Conservation (phyloP, 2,888 invertebrate species). For the Epinotia demarniana region DNA sequence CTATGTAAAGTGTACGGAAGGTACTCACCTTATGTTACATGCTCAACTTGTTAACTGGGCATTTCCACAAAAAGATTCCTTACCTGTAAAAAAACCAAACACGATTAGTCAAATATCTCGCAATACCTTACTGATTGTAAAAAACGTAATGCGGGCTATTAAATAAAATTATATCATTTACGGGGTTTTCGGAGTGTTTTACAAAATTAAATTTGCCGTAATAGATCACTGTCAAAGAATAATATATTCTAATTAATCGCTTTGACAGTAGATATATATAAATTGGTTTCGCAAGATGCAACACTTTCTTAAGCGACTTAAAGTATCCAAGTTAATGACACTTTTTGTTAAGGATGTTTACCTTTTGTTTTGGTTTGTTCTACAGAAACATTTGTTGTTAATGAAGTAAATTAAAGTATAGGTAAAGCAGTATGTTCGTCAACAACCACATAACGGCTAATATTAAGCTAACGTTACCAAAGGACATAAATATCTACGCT, state of each 20-base stretch:
- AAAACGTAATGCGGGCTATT: constrained; percentile 38
- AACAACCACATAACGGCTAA: too few species aligned
- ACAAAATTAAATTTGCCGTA: background rate
- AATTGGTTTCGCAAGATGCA: constrained; percentile 1
- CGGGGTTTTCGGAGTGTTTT: constrained; percentile 9
- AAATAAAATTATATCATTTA: constrained; percentile 51
- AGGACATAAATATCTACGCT: too few species aligned
- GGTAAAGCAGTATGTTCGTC: too few species aligned
- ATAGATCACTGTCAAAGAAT: background rate
- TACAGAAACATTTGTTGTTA: background rate
- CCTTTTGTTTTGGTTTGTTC: background rate
- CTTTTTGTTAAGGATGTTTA: background rate
- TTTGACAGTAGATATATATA: background rate
- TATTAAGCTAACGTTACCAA: too few species aligned
- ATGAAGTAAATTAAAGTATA: too few species aligned
- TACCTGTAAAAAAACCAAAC: constrained; percentile 74
- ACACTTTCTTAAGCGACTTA: background rate
- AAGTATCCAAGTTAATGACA: constrained; percentile 8
- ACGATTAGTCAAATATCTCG: constrained; percentile 15
- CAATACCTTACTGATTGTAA: constrained; percentile 19
- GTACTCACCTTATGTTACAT: constrained; percentile 73
- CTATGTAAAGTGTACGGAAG: background rate
- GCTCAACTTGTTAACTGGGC: constrained; percentile 67
- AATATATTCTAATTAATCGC: background rate
- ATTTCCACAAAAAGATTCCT: constrained; percentile 71